phyloP scores from a whole-genome alignment of 92 coral and sea anemone species.

The Parazoanthus darwini region DNA sequence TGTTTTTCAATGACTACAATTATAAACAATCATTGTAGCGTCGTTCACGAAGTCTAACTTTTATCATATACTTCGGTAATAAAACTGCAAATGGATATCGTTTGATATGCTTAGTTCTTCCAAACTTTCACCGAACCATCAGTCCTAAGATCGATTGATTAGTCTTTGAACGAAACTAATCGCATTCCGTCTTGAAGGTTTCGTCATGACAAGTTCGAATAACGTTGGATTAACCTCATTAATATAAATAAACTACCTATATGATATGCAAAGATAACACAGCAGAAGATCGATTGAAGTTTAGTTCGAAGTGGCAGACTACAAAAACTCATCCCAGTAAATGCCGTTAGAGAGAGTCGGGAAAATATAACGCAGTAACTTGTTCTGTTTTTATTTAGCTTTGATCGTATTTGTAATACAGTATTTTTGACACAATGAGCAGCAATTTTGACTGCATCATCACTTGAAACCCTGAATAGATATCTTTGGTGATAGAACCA shows the following conservation, averaged over 20 bases:
- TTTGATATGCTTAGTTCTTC: no score
- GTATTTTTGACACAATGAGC: no score
- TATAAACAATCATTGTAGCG: not conserved
- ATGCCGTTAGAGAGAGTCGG: not conserved
- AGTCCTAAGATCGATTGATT: no score
- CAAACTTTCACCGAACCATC: no score
- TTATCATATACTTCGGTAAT: not conserved
- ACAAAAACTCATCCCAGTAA: not conserved
- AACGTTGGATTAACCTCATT: conserved; percentile 15
- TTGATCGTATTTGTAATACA: no score
- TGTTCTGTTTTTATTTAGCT: no score
- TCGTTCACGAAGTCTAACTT: not conserved
- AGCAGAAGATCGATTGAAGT: not conserved
- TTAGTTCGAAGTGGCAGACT: not conserved
- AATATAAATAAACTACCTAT: not conserved
- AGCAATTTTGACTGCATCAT: not conserved
- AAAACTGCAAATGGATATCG: no score
- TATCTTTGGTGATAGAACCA: not conserved
- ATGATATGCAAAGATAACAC: not conserved
- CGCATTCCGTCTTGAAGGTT: not conserved
- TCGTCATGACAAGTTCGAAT: not conserved
- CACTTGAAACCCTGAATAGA: not conserved
- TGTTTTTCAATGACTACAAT: not conserved
- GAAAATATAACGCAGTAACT: not conserved
- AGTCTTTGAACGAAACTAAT: not conserved